phyloP scores from a whole-genome alignment of 1,140 invertebrate genomes.

The Cataglyphis hispanica region DNA sequence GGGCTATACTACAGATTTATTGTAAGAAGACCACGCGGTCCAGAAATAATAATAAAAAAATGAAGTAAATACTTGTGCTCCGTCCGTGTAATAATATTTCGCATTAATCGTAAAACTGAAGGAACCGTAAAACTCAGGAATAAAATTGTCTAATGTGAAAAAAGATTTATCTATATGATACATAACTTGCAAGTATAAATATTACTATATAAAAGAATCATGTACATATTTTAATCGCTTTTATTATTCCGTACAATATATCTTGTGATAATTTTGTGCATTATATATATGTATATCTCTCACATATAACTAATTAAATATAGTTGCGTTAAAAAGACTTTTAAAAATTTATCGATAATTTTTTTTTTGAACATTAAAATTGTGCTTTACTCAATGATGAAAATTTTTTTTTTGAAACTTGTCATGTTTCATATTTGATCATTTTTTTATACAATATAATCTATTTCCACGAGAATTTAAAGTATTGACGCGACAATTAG shows the following conservation, averaged over 20 bases:
- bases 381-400: background rate
- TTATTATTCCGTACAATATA: background rate
- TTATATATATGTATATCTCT: background rate
- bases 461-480: slow-evolving; percentile 27
- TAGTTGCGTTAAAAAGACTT: background rate
- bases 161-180: background rate
- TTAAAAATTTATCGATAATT: background rate
- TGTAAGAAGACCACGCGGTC: slow-evolving; percentile 3
- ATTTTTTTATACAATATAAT: slow-evolving; percentile 17
- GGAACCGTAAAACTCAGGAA: background rate
- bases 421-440: slow-evolving; percentile 21
- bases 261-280: background rate
- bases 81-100: background rate
- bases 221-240: background rate
- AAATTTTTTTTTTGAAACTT: slow-evolving; percentile 14
- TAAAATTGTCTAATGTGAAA: slow-evolving; percentile 9
- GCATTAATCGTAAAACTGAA: background rate
- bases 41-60: slow-evolving; percentile 7
- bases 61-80: background rate
- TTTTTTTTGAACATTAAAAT: background rate
- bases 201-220: background rate
- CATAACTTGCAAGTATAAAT: background rate
- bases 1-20: slow-evolving; percentile 33
- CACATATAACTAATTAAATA: background rate
- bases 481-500: slow-evolving; percentile 25